Evolutionary conservation across 2,113 vertebrate species (phyloP).

Genomic region (Hyla sarda): DNA sequence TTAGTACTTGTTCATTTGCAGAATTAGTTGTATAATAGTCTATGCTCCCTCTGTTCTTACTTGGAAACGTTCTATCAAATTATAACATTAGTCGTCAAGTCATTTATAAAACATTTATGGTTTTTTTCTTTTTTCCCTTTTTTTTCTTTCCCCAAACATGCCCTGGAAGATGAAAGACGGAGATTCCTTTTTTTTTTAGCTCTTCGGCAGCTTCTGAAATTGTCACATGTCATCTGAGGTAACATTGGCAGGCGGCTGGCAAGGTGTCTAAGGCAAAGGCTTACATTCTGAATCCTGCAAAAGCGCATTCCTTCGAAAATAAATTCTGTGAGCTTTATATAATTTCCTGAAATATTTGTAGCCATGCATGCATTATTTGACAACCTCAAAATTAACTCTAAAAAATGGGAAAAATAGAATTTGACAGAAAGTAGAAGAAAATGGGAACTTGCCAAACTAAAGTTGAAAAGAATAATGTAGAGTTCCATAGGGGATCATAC

Average conservation of each 20-base stretch:
- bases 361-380: background rate
- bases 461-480: background rate
- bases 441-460: too few relatives aligned
- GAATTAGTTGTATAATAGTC: background rate
- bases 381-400: background rate
- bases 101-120: conserved; percentile 27
- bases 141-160: background rate
- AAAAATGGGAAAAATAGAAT: background rate
- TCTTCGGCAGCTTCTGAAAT: conserved; percentile 9
- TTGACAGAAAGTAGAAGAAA: background rate
- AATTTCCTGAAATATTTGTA: background rate
- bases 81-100: conserved; percentile 26
- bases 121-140: background rate
- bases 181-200: conserved; percentile 39
- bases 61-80: background rate
- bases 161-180: background rate
- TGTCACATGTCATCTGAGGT: conserved; percentile 39
- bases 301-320: background rate
- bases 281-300: background rate
- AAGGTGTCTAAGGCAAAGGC: background rate
- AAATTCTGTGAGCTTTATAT: too few relatives aligned
- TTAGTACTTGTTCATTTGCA: background rate
- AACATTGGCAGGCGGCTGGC: background rate
- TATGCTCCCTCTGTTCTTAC: background rate
- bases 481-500: background rate